phyloP scores from a whole-genome alignment of 2,113 vertebrate species.

The Murina feae region DNA sequence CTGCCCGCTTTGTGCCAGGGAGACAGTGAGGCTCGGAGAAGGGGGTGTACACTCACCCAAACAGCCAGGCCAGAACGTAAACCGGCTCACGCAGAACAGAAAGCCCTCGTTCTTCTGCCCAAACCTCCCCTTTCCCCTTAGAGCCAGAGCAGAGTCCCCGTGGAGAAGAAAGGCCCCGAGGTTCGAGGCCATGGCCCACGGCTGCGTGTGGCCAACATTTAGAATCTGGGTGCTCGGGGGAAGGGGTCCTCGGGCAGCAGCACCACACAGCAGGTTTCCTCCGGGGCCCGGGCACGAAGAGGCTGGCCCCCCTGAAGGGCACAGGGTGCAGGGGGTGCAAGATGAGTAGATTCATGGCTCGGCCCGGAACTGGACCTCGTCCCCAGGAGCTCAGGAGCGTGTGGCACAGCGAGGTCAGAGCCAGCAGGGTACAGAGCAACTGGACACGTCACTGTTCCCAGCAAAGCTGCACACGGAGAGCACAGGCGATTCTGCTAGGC shows the following conservation, averaged over 20 bases:
- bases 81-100: background rate
- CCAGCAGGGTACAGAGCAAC: background rate
- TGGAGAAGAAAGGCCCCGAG: background rate
- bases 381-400: background rate
- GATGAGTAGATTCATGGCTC: background rate
- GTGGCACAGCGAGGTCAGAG: background rate
- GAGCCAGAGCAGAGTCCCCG: background rate
- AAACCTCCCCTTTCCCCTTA: background rate
- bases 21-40: conserved; percentile 50
- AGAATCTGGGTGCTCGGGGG: background rate
- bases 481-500: background rate
- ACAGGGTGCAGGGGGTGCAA: rapidly evolving
- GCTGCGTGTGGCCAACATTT: background rate
- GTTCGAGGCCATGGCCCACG: background rate
- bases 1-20: conserved; percentile 4
- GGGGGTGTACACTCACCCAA: background rate
- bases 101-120: background rate
- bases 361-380: background rate
- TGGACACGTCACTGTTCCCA: background rate
- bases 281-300: rapidly evolving
- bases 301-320: background rate
- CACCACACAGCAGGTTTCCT: background rate
- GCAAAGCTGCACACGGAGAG: background rate
- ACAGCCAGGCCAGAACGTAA: background rate
- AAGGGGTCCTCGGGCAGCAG: background rate